A percentile compares a stretch with the other conserved stretches of the same genome.
These are phyloP conservation scores for Strigamia crassipes DNA, from an alignment of 2,888 invertebrate genomes.

Conservation along the genomic window DNA sequence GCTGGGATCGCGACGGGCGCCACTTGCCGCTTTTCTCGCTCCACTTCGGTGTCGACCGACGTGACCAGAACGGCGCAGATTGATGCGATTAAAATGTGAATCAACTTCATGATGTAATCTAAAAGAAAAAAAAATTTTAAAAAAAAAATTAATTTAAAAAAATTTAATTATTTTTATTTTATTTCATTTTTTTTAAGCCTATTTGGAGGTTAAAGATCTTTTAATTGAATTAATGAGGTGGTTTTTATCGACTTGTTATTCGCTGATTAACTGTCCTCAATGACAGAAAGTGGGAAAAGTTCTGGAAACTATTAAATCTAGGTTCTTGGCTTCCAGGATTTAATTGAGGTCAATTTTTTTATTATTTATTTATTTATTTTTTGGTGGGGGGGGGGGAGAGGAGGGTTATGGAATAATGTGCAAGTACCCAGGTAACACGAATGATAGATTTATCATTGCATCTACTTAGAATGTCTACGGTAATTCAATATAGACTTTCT, in stretches of 20 bases:
- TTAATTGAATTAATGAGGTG: not conserved
- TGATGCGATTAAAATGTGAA: not conserved
- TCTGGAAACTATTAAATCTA: not conserved
- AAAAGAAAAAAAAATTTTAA: not conserved
- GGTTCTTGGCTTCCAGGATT: not conserved
- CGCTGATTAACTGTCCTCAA: conserved; percentile 10
- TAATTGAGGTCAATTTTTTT: not conserved
- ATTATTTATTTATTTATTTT: too few relatives aligned
- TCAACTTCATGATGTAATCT: not conserved
- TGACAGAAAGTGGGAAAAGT: conserved; percentile 10
- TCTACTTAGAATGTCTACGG: too few relatives aligned
- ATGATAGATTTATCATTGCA: too few relatives aligned
- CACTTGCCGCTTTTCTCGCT: conserved; percentile 21
- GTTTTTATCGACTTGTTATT: conserved; percentile 10
- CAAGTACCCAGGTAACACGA: too few relatives aligned
- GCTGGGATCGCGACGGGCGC: not conserved
- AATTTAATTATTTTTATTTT: too few relatives aligned
- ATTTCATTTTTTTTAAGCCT: not conserved
- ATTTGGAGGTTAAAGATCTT: not conserved
- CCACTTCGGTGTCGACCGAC: not conserved
- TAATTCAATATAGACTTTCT: too few relatives aligned
- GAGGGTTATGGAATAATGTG: too few relatives aligned
- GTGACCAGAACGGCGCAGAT: not conserved
- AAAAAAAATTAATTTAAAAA: too few relatives aligned
- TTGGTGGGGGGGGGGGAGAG: not conserved